These are phyloP conservation scores for Penaeus indicus DNA, from an alignment of 1,140 invertebrate genomes.

Conservation along the genomic window DNA sequence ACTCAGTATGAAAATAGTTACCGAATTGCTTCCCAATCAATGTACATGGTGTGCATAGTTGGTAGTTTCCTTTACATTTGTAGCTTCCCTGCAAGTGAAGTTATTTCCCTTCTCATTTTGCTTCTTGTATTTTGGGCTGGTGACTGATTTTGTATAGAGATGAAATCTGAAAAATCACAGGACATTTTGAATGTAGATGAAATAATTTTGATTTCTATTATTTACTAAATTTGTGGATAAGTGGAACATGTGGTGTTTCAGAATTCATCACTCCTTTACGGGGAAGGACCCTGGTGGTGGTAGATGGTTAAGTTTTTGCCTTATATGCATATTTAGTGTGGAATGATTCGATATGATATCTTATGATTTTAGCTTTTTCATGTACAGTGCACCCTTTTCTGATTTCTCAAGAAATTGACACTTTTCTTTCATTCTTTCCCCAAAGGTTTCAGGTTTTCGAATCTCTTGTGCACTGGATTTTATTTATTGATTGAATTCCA, in stretches of 20 bases:
- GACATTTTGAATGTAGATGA: background rate
- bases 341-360: background rate
- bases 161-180: background rate
- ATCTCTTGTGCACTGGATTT: too few species aligned
- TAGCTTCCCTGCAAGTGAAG: too few species aligned
- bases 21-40: too few species aligned
- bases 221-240: background rate
- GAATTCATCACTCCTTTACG: background rate
- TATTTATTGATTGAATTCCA: too few species aligned
- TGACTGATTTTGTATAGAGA: background rate
- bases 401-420: background rate
- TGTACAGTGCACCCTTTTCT: too few species aligned
- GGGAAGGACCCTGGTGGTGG: constrained; percentile 26
- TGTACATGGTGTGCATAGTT: too few species aligned
- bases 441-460: too few species aligned
- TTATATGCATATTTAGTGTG: constrained; percentile 5
- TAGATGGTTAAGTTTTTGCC: background rate
- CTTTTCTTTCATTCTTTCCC: background rate
- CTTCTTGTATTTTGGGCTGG: constrained; percentile 39
- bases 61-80: too few species aligned
- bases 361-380: too few species aligned
- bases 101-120: background rate
- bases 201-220: too few species aligned
- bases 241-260: background rate
- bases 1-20: too few species aligned